phyloP scores from a whole-genome alignment of 35 echinoderm and acorn worm species.

The Apostichopus californicus region DNA sequence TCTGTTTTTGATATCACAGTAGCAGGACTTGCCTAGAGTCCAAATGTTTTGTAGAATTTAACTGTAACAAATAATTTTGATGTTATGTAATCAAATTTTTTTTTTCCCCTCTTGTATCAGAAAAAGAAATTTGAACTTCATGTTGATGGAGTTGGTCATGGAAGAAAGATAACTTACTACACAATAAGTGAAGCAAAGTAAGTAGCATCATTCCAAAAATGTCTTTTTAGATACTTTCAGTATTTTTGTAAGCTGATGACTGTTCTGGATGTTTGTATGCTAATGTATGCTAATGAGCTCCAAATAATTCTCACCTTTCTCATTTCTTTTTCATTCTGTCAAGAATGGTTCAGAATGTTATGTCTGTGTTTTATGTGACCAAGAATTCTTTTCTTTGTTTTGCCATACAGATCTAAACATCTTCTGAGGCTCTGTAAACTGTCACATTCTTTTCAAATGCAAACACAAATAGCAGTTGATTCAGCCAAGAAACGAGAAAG shows the following conservation, averaged over 20 bases:
- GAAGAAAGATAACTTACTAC: conserved; percentile 92
- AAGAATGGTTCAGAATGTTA: neutral
- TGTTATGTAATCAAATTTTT: neutral
- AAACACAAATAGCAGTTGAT: conserved; percentile 85
- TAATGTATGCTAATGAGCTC: too few species aligned
- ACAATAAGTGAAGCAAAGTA: conserved; percentile 92
- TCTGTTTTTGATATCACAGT: too few species aligned
- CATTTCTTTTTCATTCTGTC: too few species aligned
- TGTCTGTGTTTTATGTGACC: neutral
- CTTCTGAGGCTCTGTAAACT: conserved; percentile 89
- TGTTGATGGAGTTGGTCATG: conserved; percentile 87
- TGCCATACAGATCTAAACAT: conserved; percentile 81
- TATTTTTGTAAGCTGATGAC: too few species aligned
- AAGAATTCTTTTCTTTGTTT: neutral
- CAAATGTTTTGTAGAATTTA: neutral
- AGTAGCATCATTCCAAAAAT: conserved; percentile 1
- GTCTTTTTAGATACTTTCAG: too few species aligned
- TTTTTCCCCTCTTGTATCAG: conserved; percentile 43
- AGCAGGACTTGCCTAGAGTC: too few species aligned
- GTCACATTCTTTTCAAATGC: conserved; percentile 97
- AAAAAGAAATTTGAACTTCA: conserved; percentile 99
- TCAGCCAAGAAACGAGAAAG: conserved; percentile 83
- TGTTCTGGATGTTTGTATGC: too few species aligned
- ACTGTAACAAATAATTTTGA: neutral
- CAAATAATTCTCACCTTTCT: too few species aligned